Conservation (phyloP, 2,113 vertebrate species). For the Neotragus moschatus region DNA sequence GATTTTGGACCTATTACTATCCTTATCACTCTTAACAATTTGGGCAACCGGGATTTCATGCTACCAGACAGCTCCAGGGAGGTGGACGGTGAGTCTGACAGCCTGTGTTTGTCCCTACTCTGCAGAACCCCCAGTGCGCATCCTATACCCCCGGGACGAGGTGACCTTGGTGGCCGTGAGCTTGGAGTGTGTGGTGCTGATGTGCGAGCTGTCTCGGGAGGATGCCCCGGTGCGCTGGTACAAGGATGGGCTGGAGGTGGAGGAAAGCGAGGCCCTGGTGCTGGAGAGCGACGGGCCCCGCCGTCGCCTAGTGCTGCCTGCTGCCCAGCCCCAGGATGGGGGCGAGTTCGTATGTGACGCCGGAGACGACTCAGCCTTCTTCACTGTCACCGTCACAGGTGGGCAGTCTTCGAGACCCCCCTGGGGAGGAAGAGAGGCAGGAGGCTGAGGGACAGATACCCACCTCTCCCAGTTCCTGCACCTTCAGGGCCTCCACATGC, state of each 20-base stretch:
- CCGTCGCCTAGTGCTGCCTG: constrained; percentile 87
- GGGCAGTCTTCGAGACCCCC: not conserved
- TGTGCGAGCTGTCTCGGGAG: constrained; percentile 89
- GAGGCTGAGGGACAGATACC: not conserved
- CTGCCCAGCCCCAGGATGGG: constrained; percentile 84
- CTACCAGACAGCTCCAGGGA: not conserved
- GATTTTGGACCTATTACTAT: not conserved
- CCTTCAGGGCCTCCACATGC: not conserved
- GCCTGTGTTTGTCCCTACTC: not conserved
- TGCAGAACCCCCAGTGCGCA: constrained; percentile 89
- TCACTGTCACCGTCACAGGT: constrained; percentile 93
- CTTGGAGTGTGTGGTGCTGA: constrained; percentile 88
- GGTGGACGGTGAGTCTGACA: not conserved
- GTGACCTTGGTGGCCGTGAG: constrained; percentile 83
- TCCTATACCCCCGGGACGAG: constrained; percentile 84
- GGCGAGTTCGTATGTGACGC: constrained; percentile 95
- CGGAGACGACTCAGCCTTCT: constrained; percentile 90
- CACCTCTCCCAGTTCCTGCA: not conserved
- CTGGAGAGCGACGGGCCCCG: constrained; percentile 87
- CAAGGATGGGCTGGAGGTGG: constrained; percentile 90
- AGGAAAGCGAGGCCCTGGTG: constrained; percentile 83
- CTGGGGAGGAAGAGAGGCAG: not conserved
- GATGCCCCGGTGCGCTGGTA: constrained; percentile 89
- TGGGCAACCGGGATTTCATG: not conserved
- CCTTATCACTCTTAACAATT: not conserved